Conservation (phyloP, 2,113 vertebrate species). For the Paraplagusia blochii region DNA sequence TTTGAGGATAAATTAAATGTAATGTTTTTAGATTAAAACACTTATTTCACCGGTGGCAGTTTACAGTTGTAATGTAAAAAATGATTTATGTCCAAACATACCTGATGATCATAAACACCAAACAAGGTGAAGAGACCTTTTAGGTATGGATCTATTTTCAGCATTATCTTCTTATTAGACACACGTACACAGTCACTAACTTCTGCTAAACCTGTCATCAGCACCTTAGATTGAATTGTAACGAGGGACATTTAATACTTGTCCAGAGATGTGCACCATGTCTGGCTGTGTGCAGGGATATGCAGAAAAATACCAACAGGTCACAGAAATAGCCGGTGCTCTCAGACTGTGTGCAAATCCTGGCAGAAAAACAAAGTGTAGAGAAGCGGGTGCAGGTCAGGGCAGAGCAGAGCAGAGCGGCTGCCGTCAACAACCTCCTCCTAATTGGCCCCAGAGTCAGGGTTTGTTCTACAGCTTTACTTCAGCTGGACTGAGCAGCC, state of each 20-base stretch:
- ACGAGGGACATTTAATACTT: not conserved
- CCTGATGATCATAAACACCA: too few species aligned
- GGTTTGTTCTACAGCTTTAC: conserved; percentile 2
- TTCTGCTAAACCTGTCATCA: not conserved
- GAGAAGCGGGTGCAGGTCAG: not conserved
- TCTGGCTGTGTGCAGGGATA: not conserved
- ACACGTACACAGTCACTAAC: too few species aligned
- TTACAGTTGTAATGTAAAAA: too few species aligned
- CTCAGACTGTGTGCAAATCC: not conserved
- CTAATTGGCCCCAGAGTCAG: conserved; percentile 29
- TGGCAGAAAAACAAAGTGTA: not conserved
- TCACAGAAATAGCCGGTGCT: conserved; percentile 2
- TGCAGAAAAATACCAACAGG: conserved; percentile 14
- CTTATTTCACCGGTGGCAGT: too few species aligned
- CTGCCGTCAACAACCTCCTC: conserved; percentile 15
- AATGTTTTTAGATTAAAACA: too few species aligned
- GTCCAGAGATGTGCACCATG: not conserved
- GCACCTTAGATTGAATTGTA: conserved; percentile 2
- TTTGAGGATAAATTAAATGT: too few species aligned
- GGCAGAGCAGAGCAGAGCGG: conserved; percentile 4
- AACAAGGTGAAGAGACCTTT: too few species aligned
- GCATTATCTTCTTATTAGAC: too few species aligned
- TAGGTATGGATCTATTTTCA: too few species aligned
- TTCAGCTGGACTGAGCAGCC: conserved; percentile 1
- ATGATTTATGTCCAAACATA: too few species aligned